Evolutionary conservation across 1,140 invertebrate species (phyloP), one percentile per base, ranked within the genome.

Genomic region (Halictus rubicundus): DNA sequence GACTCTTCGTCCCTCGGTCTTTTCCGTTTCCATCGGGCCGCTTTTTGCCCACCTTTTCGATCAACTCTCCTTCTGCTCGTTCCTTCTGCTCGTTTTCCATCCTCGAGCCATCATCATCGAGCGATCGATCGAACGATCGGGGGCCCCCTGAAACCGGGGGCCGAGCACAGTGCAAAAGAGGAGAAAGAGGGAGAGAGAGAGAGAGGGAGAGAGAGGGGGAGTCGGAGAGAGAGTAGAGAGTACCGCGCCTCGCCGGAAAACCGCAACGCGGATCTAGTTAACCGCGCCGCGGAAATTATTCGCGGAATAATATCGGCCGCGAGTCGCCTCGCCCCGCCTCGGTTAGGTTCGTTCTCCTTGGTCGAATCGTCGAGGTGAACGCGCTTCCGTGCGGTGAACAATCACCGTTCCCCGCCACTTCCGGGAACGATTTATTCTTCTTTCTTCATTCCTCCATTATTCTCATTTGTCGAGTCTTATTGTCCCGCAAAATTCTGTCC

Each of bases 211-310:
- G 5, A 49, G 14, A 19, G 14, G 14, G 14, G 1, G 14, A 19
- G 14, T n/a, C n/a, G n/a, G n/a, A 52, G 16, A 46, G 49, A 21
- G 49, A 52, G 16, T 3, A 52, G 14, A 6, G 5, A 5, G 49
- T 21, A 3, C 71, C 21, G 42, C 25, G 76, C 59, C 46, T 37
- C 69, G 69, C 69, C 75, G 76, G 76, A 64, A 78, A 89, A 91
- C 89, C 90, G 84, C 89, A 90, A 86, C 89, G 79, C 84, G 86
- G 71, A 86, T 87, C 89, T 89, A 90, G 89, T 90, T 90, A 90
- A 90, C 87, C 84, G 80, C 85, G 82, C 85, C 83, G 84, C 85
- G 85, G 83, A 86, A 86, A 86, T 86, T 82, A 69, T 88, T 90
- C 88, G 88, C 82, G 87, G 88, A 90, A 89, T 90, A 89, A 90